Conservation (phyloP, 2,113 vertebrate genomes). For the Dipodomys spectabilis region DNA sequence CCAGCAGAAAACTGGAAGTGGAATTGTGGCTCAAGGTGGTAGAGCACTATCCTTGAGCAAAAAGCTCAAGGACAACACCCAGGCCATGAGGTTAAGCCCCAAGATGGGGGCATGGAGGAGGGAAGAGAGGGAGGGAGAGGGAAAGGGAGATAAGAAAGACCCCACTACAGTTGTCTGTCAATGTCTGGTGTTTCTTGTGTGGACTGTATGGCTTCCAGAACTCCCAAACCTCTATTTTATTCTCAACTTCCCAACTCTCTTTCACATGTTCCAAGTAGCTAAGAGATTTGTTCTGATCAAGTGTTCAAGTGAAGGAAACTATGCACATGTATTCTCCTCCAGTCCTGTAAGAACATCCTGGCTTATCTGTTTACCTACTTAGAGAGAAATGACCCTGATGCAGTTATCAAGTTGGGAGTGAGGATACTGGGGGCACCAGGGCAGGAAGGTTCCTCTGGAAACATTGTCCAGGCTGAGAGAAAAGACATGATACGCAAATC, state of each 20-base stretch:
- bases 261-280: neutral
- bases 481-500: neutral
- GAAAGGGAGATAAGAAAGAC: neutral
- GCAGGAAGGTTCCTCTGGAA: neutral
- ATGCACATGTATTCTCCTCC: neutral
- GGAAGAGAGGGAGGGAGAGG: too few species aligned
- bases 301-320: neutral
- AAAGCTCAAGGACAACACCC: too few species aligned
- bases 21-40: too few species aligned
- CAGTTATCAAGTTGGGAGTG: neutral
- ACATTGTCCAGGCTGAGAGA: neutral
- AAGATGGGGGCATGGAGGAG: too few species aligned
- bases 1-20: too few species aligned
- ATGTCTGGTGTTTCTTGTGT: neutral
- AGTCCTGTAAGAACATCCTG: neutral
- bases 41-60: too few species aligned
- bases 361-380: neutral
- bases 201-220: fast-evolving
- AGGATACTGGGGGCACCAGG: neutral
- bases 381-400: neutral
- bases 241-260: neutral
- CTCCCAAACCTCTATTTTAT: neutral
- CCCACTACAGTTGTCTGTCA: neutral
- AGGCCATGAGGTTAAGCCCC: too few species aligned
- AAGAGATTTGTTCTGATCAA: neutral